Conservation (phyloP, 2,113 vertebrate genomes). For the Psilopogon haemacephalus region DNA sequence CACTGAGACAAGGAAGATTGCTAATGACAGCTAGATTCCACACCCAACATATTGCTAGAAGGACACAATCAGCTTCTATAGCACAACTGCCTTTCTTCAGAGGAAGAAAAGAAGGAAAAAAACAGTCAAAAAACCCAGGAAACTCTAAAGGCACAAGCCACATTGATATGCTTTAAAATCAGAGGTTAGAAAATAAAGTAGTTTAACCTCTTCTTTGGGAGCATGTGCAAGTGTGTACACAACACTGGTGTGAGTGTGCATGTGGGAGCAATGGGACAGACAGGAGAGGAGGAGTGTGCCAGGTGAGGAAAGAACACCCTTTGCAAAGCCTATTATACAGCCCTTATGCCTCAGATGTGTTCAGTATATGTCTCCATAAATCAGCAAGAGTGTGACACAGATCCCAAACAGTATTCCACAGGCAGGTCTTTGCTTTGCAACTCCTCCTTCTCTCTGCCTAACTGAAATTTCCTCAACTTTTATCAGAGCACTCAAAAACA, state of each 20-base stretch:
- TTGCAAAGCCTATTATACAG: neutral
- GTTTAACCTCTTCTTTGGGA: neutral
- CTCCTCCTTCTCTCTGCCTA: neutral
- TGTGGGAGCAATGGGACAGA: slow-evolving; percentile 7
- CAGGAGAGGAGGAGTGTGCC: neutral
- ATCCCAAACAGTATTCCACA: neutral
- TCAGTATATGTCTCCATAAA: neutral
- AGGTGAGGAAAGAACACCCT: neutral
- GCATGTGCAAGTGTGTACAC: neutral
- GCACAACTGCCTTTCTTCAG: neutral
- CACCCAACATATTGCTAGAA: slow-evolving; percentile 19
- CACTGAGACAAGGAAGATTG: neutral
- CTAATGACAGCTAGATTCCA: neutral
- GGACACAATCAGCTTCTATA: slow-evolving; percentile 18
- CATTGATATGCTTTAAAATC: neutral
- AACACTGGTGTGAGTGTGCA: neutral
- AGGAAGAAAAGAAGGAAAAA: neutral
- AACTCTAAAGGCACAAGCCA: neutral
- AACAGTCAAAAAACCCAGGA: neutral
- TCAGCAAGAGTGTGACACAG: neutral
- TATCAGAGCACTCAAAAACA: neutral
- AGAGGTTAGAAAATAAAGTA: neutral
- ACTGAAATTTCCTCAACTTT: neutral
- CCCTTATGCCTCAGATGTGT: neutral
- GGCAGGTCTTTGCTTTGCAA: neutral